Percentiles rank a stretch among this genome's conserved stretches.
These are phyloP conservation scores for Calidris pygmaea DNA, from an alignment of 2,113 vertebrate species.

Conservation along the genomic window DNA sequence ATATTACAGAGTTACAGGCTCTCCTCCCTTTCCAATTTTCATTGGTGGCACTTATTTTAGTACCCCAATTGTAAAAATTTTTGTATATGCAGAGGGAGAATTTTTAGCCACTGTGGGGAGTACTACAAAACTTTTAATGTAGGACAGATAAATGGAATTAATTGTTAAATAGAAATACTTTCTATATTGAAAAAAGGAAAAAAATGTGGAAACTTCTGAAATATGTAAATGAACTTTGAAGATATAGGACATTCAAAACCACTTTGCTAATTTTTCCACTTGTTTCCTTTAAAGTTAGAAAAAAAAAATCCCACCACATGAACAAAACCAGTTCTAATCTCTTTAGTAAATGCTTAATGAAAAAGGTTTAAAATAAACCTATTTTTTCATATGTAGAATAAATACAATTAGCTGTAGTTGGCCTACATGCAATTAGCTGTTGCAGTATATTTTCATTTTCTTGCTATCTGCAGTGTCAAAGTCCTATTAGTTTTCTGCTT, in stretches of 20 bases:
- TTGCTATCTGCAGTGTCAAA: not conserved
- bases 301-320: not conserved
- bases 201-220: not conserved
- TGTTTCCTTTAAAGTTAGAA: not conserved
- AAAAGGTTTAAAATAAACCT: not conserved
- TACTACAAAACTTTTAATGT: not conserved
- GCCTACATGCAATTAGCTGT: not conserved
- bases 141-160: not conserved
- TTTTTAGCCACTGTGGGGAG: not conserved
- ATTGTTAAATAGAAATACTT: not conserved
- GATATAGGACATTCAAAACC: not conserved
- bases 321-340: not conserved
- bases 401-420: not conserved
- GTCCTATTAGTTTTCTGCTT: not conserved
- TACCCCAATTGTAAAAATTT: not conserved
- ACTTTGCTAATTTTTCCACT: not conserved
- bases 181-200: not conserved
- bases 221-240: not conserved
- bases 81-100: not conserved
- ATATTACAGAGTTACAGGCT: too few relatives aligned
- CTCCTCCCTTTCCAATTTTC: accelerated
- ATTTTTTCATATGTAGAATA: not conserved
- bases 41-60: not conserved
- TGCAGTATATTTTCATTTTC: not conserved
- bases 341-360: not conserved